A percentile compares a stretch with the other conserved stretches of the same genome.
These are phyloP conservation scores for Glomeris maerens DNA, from an alignment of 1,140 invertebrate genomes.

Conservation along the genomic window DNA sequence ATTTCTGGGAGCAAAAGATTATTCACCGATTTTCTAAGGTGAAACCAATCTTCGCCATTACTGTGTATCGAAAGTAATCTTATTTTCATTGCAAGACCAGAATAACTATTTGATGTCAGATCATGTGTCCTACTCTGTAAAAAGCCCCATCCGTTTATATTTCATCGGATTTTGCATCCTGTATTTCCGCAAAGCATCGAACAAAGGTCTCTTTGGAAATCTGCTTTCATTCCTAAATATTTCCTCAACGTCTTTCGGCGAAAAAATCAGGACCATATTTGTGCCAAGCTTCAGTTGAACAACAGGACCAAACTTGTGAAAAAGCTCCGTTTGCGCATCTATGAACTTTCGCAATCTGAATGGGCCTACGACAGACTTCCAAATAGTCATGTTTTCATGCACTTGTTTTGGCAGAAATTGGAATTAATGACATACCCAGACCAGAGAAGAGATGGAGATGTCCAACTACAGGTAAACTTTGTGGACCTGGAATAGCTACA, in stretches of 20 bases:
- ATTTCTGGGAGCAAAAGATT: not conserved
- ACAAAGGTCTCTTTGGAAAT: not conserved
- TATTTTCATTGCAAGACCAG: not conserved
- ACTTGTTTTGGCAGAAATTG: not conserved
- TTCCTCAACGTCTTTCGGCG: constrained; percentile 1
- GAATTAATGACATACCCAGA: not conserved
- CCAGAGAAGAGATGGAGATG: constrained; percentile 6
- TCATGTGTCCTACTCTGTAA: constrained; percentile 6
- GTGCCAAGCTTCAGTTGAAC: not conserved
- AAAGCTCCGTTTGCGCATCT: not conserved
- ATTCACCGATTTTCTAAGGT: not conserved
- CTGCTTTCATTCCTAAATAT: constrained; percentile 1
- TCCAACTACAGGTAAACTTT: not conserved
- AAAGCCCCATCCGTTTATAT: not conserved
- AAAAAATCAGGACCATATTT: constrained; percentile 3
- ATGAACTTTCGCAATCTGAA: not conserved
- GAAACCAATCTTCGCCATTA: constrained; percentile 2
- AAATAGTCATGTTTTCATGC: not conserved
- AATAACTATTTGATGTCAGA: not conserved
- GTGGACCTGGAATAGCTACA: constrained; percentile 4
- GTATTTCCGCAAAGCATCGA: constrained; percentile 1
- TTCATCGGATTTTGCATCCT: not conserved
- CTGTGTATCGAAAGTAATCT: not conserved
- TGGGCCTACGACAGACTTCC: constrained; percentile 5
- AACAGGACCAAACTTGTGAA: constrained; percentile 1